Base-by-base conservation (phyloP, 2,888 invertebrate genomes). In the Hecatera dysodea region DNA sequence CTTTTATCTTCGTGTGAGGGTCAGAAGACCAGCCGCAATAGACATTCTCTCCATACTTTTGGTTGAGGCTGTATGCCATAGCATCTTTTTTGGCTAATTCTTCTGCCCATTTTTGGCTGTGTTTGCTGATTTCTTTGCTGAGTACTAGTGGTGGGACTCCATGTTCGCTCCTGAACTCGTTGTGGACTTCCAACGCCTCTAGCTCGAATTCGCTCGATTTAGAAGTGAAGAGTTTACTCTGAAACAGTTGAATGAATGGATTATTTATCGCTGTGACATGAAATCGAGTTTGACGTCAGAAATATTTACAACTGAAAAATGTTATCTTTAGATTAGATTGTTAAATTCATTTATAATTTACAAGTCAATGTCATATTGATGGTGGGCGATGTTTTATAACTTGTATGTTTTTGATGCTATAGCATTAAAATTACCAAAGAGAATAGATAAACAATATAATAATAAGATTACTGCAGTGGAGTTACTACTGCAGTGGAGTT, bases 51-150 rank as follows among this genome's bases (percentile, higher is more conserved):
- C 97, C 96, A 76, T 97, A 97, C 36, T 95, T 96, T 75, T 96
- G 96, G 78, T 97, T 97, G 0, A 97, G 95, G 50, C 97, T 96
- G 89, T 98, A 97, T 19, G 96, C 95, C 93, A 98, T 96, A 39
- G 95, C 94, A 78, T 97, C 97, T 75, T 96, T 97, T 81, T 95
- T 96, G 0, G 97, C 97, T 42, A 98, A 93, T 53, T 97, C 96
- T 55, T 97, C 96, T 0, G 97, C 97, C 98, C 98, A 98, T 90
- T 97, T 97, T 89, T 97, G 97, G 8, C 97, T 97, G 72, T 96
- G 93, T 85, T 96, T 96, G 85, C 96, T 96, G 39, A 98, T 94
- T 93, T 97, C 97, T 87, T 96, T 97, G 85, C 93, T 97, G 22
- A 97, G 90, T 65, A 96, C 95, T 78, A 97, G 89, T 3, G 96